These are phyloP conservation scores for Caenorhabditis virilis DNA, from an alignment of 2,888 invertebrate genomes.

Conservation along the genomic window DNA sequence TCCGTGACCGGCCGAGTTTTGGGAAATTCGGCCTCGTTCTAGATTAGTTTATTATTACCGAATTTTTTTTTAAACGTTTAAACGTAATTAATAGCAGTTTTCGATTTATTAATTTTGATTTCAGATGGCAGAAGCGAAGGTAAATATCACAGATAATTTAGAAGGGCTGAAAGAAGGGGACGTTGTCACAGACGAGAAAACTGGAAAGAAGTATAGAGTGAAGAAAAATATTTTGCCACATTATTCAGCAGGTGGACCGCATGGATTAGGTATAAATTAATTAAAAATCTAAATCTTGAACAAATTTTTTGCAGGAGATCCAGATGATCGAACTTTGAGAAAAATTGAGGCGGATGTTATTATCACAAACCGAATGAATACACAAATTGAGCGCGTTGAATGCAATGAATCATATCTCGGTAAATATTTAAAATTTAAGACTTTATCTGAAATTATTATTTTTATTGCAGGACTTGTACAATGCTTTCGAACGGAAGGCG, in stretches of 20 bases:
- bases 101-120: not conserved
- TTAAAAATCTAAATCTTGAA: not conserved
- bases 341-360: constrained; percentile 86
- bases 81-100: not conserved
- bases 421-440: constrained; percentile 14
- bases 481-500: constrained; percentile 61
- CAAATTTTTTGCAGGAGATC: constrained; percentile 73
- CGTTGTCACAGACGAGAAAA: constrained; percentile 55
- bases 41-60: constrained; percentile 1
- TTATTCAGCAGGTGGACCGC: constrained; percentile 57
- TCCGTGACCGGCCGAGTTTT: not conserved
- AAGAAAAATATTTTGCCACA: constrained; percentile 63
- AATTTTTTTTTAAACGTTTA: constrained; percentile 1
- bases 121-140: constrained; percentile 24
- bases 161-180: constrained; percentile 60
- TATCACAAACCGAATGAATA: constrained; percentile 86
- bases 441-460: not conserved
- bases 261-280: constrained; percentile 51
- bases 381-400: constrained; percentile 80
- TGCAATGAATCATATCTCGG: constrained; percentile 72
- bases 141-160: constrained; percentile 48
- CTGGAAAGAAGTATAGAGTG: constrained; percentile 64
- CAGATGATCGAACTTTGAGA: constrained; percentile 81
- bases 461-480: constrained; percentile 52
- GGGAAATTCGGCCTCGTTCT: not conserved